These are phyloP conservation scores for Lophochroa leadbeateri DNA, from an alignment of 2,113 vertebrate genomes.

Conservation along the genomic window DNA sequence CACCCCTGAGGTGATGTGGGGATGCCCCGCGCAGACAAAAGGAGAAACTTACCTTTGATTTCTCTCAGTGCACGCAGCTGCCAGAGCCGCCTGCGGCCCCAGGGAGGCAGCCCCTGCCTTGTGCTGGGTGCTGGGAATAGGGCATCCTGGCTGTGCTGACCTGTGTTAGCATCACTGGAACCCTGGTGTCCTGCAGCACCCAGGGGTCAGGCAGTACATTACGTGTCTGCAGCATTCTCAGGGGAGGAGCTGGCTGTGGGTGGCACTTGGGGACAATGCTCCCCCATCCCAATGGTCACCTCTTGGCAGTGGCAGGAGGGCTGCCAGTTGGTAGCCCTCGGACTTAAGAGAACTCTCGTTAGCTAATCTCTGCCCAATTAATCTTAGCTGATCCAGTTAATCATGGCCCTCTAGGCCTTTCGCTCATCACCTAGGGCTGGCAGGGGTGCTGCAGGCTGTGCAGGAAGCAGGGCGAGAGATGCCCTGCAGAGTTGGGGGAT, in stretches of 20 bases:
- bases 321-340: background rate
- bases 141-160: rapidly evolving
- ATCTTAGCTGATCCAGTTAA: slow-evolving; percentile 45
- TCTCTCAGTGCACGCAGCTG: background rate
- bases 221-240: background rate
- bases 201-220: background rate
- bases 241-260: background rate
- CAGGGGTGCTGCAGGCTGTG: background rate
- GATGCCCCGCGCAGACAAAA: background rate
- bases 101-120: background rate
- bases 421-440: rapidly evolving
- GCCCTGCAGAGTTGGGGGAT: background rate
- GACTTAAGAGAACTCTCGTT: background rate
- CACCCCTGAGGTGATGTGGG: rapidly evolving
- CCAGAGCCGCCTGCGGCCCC: background rate
- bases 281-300: background rate
- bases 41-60: background rate
- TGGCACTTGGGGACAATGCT: background rate
- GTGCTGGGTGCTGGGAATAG: no score
- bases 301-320: background rate
- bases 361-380: slow-evolving; percentile 42
- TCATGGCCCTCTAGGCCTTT: background rate
- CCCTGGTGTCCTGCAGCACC: background rate
- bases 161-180: rapidly evolving
- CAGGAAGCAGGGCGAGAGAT: rapidly evolving